Base-by-base conservation (phyloP, 2,797 vertebrate genomes). In the Xyrichtys novacula region DNA sequence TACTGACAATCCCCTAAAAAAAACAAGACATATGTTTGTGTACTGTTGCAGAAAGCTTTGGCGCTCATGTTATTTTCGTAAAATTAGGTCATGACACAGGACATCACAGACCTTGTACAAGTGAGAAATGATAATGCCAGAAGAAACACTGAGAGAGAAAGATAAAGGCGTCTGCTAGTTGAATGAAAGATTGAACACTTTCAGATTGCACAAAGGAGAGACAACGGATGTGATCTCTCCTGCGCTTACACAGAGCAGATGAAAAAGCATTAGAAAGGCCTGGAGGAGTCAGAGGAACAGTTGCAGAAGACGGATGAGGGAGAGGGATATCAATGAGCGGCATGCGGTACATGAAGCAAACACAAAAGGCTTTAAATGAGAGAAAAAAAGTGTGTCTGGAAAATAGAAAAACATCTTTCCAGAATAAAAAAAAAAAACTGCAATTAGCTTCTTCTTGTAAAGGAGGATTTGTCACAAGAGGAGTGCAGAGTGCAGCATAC, bases 201-300 rank as follows among this genome's bases (percentile, higher is more conserved):
- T 71, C 20, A 61, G 22, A 74, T 85, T 80, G 86, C 54, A 85
- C 64, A 20, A 57, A 76, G 76, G 67, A 78, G 61, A 66, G 78
- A 82, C 67, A 56, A 71, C 26, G n/a, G 64, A 86, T 74, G 42
- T 71, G 77, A 87, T 85, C 76, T 82, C 65, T 76, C 56, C 62
- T 54, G 58, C 47, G 25, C 75, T 75, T 87, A 83, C 74, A 76
- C 58, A 48, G 69, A 71, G 63, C 52, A 70, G 80, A 88, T 85
- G 73, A 86, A 89, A 90, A 55, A 67, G 55, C 39, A 78, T 80
- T 67, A 71, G 71, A 67, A 64, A 62, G 54, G 70, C 68, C 63
- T n/a, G 42, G 49, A 80, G 60, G 75, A 82, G 53, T 38, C 19
- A 19, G 34, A 59, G 40, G 48, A 58, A 47, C 49, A 53, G 46